Evolutionary conservation across 2,113 vertebrate species (phyloP).

Genomic region (Isichthys henryi): DNA sequence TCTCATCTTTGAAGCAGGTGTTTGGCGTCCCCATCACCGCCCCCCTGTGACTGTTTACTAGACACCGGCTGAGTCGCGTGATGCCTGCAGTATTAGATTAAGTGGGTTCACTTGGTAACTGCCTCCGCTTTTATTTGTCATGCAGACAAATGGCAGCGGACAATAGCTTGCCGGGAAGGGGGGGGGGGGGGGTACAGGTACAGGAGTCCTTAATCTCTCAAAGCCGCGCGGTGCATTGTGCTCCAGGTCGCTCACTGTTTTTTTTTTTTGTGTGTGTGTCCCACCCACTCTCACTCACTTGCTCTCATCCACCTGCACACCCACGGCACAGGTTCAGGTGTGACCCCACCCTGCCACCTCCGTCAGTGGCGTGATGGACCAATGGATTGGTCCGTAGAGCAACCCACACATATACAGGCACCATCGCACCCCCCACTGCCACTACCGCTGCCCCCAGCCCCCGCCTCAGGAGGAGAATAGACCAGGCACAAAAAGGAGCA

Average conservation of each 20-base stretch:
- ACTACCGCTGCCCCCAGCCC: neutral
- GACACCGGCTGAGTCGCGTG: neutral
- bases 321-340: constrained; percentile 36
- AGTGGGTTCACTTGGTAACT: neutral
- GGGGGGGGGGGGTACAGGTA: neutral
- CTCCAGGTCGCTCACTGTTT: constrained; percentile 17
- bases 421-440: neutral
- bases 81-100: neutral
- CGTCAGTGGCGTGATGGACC: neutral
- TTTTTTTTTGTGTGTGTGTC: constrained; percentile 42
- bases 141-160: neutral
- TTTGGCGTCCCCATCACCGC: too few relatives aligned
- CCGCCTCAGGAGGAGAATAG: constrained; percentile 27
- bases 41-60: neutral
- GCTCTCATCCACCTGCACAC: constrained; percentile 40
- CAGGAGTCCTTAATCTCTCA: constrained; percentile 43
- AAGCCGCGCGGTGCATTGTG: constrained; percentile 33
- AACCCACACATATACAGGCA: neutral
- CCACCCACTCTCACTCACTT: constrained; percentile 1
- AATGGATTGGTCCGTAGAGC: neutral
- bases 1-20: neutral
- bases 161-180: neutral
- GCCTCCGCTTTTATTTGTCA: neutral
- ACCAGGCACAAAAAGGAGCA: constrained; percentile 15
- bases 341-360: constrained; percentile 23